Evolutionary conservation across 2,113 vertebrate genomes (phyloP), one percentile per base, ranked within the genome.

Genomic region (Cisticola juncidis): DNA sequence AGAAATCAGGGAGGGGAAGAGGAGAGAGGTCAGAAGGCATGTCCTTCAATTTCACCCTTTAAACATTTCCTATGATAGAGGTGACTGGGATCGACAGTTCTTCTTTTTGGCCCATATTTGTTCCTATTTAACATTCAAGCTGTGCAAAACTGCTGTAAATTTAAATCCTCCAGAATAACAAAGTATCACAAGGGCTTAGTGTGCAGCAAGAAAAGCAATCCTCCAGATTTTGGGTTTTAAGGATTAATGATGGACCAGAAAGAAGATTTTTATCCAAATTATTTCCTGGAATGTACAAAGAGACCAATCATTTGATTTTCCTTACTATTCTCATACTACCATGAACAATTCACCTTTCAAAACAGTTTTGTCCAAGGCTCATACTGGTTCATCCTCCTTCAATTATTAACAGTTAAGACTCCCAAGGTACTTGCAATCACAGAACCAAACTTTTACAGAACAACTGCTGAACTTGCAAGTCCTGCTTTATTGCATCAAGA

Each of bases 1-100:
- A 69, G 58, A 57, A 90, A 50, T 0, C 0, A 0, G 11, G 19
- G 36, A 0, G 2, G 5, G 14, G 18, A 8, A 73, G 13, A 86
- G 51, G 18, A 79, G 44, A 79, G 28, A 23, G 24, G 22, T 21
- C 44, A 84, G 64, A 89, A 92, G 44, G 35, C 40, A 71, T 6
- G 0, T 42, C 84, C 64, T 86, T 74, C 64, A 26, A 10, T 74
- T 91, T 50, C 29, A 81, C 54, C 62, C 64, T 81, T 94, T 45
- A 76, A 90, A 26, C 33, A 36, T 61, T 60, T 88, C 38, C 72
- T 88, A n/a, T 8, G 2, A 38, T 1, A 73, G n/a, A 80, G 20
- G 31, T 86, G n/a, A 60, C 68, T 40, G 36, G 57, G 12, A 87
- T 22, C 0, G 0, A 64, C 20, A 76, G 31, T 23, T 81, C 53